Evolutionary conservation across 2,888 invertebrate species (phyloP), one percentile per base, ranked within the genome.

Genomic region (Temnothorax unifasciatus): DNA sequence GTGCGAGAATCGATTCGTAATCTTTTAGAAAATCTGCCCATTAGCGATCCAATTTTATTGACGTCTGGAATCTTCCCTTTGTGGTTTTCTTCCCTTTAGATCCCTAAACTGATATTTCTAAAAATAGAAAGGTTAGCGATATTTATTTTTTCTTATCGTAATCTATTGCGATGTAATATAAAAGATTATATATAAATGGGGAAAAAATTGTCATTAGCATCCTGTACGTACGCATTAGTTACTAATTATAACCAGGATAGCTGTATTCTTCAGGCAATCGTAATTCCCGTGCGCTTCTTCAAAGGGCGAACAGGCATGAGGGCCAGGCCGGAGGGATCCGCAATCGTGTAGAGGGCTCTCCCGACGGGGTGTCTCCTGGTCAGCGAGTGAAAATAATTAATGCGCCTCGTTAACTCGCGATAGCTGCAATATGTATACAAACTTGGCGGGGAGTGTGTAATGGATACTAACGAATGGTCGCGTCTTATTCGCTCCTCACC

Each of bases 351-450:
- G 34, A 21, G 41, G 25, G 74, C 83, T 61, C 52, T 63, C 83
- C 9, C 90, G 50, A 44, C 89, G 74, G 88, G 90, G 83, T 87
- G 88, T 83, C 85, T 69, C 34, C 9, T 38, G 73, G 63, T 76
- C 84, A 41, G 75, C 86, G 89, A 86, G 90, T 90, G 88, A 89
- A 90, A 90, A 89, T 90, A 90, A 90, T 90, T 89, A 90, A 90
- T 90, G 82, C 88, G 71, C 79, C 88, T 90, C 87, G 87, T 90
- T 89, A 86, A 66, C 69, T 76, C 66, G 50, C 59, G 86, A 71
- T 83, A 68, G 85, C 68, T 41, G 84, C 81, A 68, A 83, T 77
- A 85, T 84, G 77, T 77, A 85, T 83, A 85, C 79, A 83, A 85
- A 64, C 63, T 77, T 76, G 82, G 82, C 74, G 73, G 86, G 66